Evolutionary conservation across 2,797 vertebrate genomes (phyloP).

Genomic region (Cirrhinus mrigala): DNA sequence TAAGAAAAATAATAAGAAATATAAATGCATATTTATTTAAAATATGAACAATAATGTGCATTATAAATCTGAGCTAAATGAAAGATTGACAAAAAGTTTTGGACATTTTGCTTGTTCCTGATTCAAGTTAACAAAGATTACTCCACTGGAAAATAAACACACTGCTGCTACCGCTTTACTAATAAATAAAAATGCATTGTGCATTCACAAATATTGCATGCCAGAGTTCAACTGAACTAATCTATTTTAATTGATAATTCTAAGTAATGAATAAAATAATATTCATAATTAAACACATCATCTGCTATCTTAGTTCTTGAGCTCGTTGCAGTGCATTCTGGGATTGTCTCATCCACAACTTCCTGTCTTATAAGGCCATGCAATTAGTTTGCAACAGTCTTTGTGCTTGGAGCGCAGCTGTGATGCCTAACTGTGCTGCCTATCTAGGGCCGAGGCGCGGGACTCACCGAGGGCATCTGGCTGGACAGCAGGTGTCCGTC

Average conservation of each 20-base stretch:
- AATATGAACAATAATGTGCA: neutral
- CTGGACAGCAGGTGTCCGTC: conserved; percentile 94
- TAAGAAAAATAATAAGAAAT: neutral
- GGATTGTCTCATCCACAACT: neutral
- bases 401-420: neutral
- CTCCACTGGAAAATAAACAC: neutral
- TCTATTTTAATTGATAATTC: neutral
- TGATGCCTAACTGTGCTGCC: neutral
- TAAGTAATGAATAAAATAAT: neutral
- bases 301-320: neutral
- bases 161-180: neutral
- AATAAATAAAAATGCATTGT: neutral
- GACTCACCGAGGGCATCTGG: conserved; percentile 97
- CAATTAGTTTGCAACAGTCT: neutral
- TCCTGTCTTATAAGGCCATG: neutral
- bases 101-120: neutral
- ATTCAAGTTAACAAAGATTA: neutral
- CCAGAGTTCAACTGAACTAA: neutral
- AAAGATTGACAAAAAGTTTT: no score
- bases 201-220: neutral
- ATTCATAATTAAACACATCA: neutral
- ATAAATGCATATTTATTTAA: no score
- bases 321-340: neutral
- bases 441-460: neutral
- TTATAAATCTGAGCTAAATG: no score